A percentile compares a stretch with the other conserved stretches of the same genome.
phyloP scores from a whole-genome alignment of 35 echinoderm and acorn worm genomes.

The Nesometra sesokonis region DNA sequence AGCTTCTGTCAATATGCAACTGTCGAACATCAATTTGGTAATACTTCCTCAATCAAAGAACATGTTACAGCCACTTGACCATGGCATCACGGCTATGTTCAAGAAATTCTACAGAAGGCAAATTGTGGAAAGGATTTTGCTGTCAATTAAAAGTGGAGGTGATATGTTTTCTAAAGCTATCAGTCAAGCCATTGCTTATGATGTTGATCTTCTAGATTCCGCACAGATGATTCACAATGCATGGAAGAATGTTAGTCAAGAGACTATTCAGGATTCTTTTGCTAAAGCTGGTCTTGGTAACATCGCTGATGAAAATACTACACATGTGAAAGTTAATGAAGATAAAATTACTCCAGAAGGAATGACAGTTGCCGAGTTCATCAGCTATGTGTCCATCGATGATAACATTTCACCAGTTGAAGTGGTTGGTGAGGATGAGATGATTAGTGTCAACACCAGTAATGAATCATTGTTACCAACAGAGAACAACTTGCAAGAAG shows the following conservation, averaged over 20 bases:
- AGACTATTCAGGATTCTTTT: not conserved
- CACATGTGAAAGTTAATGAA: not conserved
- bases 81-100: not conserved
- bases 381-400: not conserved
- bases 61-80: not conserved
- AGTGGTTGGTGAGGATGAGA: not conserved
- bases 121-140: not conserved
- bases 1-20: not conserved
- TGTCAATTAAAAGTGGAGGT: not conserved
- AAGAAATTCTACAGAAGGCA: not conserved
- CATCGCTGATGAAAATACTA: not conserved
- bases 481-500: not conserved
- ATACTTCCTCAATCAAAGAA: not conserved
- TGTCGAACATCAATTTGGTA: not conserved
- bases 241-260: not conserved
- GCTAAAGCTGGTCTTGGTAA: not conserved
- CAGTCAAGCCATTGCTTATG: not conserved
- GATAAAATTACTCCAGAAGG: not conserved
- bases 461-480: not conserved
- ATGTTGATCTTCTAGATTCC: not conserved
- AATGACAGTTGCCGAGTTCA: not conserved
- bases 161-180: not conserved
- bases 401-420: not conserved
- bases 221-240: not conserved
- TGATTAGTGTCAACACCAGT: not conserved